Percentiles rank a stretch among this genome's conserved stretches.
phyloP scores from a whole-genome alignment of 2,888 invertebrate species.

The Lepidocyrtinus sp. region DNA sequence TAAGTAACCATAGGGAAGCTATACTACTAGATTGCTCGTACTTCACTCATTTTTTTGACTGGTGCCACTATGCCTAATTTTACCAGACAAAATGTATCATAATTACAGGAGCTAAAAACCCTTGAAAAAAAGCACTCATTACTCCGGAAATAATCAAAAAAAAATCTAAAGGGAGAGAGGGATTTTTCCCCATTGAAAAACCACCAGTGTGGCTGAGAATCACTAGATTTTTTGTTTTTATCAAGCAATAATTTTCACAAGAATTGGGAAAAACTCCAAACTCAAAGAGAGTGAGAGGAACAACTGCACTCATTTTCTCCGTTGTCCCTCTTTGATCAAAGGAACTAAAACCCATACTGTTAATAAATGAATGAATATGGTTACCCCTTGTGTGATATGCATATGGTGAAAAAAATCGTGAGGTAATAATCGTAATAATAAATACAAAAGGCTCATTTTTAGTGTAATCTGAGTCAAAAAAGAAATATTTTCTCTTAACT shows the following conservation, averaged over 20 bases:
- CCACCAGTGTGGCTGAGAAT: not conserved
- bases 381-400: not conserved
- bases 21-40: not conserved
- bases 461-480: constrained; percentile 28
- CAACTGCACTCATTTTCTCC: no score
- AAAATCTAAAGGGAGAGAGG: constrained; percentile 21
- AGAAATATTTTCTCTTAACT: constrained; percentile 22
- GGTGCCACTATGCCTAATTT: constrained; percentile 57
- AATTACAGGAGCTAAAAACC: constrained; percentile 49
- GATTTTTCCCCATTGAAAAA: not conserved
- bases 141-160: constrained; percentile 59
- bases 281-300: no score
- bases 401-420: not conserved
- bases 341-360: not conserved
- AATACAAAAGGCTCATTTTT: not conserved
- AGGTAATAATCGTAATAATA: not conserved
- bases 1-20: not conserved
- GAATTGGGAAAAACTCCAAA: not conserved
- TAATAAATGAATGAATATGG: not conserved
- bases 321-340: no score
- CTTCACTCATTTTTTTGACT: constrained; percentile 1
- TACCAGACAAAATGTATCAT: constrained; percentile 59
- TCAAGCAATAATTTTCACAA: not conserved
- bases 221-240: not conserved
- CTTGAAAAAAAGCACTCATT: constrained; percentile 56